Percentiles rank a stretch among this genome's conserved stretches.
phyloP scores from a whole-genome alignment of 2,113 vertebrate genomes.

The Pachypanchax playfairii region DNA sequence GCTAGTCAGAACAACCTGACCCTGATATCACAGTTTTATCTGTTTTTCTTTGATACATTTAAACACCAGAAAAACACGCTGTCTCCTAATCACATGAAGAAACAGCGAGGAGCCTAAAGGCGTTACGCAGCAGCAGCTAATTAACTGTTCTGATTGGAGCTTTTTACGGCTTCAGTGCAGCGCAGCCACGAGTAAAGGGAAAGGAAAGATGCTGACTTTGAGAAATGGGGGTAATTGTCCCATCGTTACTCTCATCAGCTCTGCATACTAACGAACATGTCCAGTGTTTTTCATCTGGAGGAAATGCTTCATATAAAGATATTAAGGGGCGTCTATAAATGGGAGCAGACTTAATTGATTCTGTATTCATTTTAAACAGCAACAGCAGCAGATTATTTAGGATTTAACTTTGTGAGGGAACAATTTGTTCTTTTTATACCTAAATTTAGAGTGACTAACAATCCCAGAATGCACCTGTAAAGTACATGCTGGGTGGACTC shows the following conservation, averaged over 20 bases:
- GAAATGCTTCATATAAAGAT: too few relatives aligned
- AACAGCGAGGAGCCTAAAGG: neutral
- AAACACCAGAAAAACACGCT: too few relatives aligned
- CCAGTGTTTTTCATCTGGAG: too few relatives aligned
- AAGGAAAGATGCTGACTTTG: slow-evolving; percentile 7
- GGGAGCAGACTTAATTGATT: neutral
- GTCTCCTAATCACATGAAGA: too few relatives aligned
- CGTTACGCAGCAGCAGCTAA: slow-evolving; percentile 20
- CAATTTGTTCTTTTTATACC: neutral
- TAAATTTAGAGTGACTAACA: neutral
- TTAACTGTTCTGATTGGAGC: slow-evolving; percentile 24
- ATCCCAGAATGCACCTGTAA: too few relatives aligned
- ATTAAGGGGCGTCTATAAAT: neutral
- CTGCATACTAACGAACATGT: slow-evolving; percentile 38
- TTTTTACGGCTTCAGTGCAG: slow-evolving; percentile 22
- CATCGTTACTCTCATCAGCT: slow-evolving; percentile 48
- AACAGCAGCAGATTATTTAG: too few relatives aligned
- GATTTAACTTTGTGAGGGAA: slow-evolving; percentile 9
- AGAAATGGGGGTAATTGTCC: slow-evolving; percentile 24
- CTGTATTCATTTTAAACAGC: neutral
- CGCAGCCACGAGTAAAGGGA: too few relatives aligned
- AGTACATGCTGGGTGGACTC: too few relatives aligned
- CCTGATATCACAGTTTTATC: too few relatives aligned
- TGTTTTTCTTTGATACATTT: too few relatives aligned
- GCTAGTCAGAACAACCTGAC: too few relatives aligned